phyloP scores from a whole-genome alignment of 1,140 invertebrate genomes.

The Bilobella aurantiaca region DNA sequence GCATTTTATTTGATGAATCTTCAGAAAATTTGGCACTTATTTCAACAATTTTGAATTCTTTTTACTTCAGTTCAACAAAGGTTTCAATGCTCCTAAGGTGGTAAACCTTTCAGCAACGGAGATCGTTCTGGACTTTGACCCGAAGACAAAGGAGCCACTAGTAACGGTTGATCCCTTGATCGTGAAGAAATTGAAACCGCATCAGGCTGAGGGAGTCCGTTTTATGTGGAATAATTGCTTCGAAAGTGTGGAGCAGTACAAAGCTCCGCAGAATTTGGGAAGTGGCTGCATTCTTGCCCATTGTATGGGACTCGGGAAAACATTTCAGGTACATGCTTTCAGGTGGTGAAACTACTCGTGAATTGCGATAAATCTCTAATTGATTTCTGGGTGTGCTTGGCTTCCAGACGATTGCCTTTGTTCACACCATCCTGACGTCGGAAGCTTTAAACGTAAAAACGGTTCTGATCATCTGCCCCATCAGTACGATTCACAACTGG shows the following conservation, averaged over 20 bases:
- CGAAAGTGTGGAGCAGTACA: conserved; percentile 51
- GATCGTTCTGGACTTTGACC: background rate
- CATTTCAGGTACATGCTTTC: conserved; percentile 43
- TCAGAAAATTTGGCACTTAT: no score
- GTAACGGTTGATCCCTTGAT: background rate
- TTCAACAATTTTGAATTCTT: no score
- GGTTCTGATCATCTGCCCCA: conserved; percentile 80
- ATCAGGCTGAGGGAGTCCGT: background rate
- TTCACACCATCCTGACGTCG: conserved; percentile 72
- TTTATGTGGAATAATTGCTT: background rate
- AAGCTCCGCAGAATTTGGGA: conserved; percentile 47
- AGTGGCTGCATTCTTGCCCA: conserved; percentile 77
- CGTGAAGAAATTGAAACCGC: background rate
- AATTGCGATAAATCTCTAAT: background rate
- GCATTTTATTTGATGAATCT: no score
- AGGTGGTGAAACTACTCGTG: background rate
- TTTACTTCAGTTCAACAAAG: no score
- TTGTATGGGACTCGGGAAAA: conserved; percentile 60
- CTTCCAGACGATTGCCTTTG: conserved; percentile 51
- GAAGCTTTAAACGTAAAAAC: conserved; percentile 57
- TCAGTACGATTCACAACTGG: conserved; percentile 95
- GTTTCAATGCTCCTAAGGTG: no score
- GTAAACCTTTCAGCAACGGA: no score
- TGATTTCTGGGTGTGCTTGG: background rate
- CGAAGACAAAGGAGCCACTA: background rate